These are phyloP conservation scores for Patella ulyssiponensis DNA, from an alignment of 2,888 invertebrate genomes.

Conservation along the genomic window DNA sequence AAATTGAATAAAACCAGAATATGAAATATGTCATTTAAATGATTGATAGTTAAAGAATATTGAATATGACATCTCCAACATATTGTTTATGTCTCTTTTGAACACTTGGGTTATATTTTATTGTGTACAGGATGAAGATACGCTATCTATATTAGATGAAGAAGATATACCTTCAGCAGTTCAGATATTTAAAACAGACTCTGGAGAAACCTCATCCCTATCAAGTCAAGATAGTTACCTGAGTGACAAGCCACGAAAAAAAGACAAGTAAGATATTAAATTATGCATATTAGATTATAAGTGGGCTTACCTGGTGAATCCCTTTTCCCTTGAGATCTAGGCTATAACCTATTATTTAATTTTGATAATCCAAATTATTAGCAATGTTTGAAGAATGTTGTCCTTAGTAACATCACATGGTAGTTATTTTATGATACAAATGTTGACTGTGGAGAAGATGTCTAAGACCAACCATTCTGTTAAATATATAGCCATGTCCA, in stretches of 20 bases:
- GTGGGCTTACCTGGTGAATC: no score
- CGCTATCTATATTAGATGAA: constrained; percentile 55
- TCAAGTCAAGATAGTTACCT: constrained; percentile 67
- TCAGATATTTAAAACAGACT: constrained; percentile 62
- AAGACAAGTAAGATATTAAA: constrained; percentile 42
- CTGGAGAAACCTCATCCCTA: constrained; percentile 66
- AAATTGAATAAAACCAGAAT: no score
- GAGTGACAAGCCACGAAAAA: constrained; percentile 47
- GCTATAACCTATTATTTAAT: no score
- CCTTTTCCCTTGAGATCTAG: no score
- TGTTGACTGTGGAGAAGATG: background rate
- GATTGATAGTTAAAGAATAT: no score
- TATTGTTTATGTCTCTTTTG: constrained; percentile 10
- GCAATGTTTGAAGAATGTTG: no score
- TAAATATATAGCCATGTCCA: no score
- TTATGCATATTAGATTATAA: no score
- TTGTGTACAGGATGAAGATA: constrained; percentile 53
- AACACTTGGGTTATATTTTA: background rate
- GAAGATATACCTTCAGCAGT: constrained; percentile 52
- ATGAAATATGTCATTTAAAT: no score
- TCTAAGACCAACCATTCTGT: background rate
- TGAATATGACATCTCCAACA: no score
- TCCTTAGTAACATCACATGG: background rate
- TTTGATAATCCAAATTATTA: no score
- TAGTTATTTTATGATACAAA: background rate